These are phyloP conservation scores for Drosophila hawaiiensis DNA, from an alignment of 2,888 invertebrate genomes.

Conservation along the genomic window DNA sequence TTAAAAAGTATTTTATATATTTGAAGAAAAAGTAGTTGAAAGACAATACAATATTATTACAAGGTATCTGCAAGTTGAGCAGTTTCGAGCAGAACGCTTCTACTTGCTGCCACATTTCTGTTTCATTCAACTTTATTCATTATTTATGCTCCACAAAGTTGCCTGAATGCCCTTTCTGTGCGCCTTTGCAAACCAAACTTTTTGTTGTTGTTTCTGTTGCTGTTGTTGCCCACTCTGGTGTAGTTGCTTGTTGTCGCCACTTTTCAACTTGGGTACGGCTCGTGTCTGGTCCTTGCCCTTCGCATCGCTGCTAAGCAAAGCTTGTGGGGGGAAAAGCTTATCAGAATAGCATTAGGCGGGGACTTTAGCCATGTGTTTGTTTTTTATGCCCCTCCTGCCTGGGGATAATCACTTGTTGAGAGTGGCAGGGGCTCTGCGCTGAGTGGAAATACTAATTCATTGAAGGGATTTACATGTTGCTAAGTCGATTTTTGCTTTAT, in stretches of 20 bases:
- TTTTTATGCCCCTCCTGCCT: constrained; percentile 24
- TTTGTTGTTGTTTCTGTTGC: constrained; percentile 19
- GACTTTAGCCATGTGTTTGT: constrained; percentile 41
- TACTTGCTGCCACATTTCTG: constrained; percentile 14
- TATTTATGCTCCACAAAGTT: constrained; percentile 75
- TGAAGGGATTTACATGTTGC: constrained; percentile 13
- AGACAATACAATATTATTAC: neutral
- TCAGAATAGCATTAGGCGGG: constrained; percentile 54
- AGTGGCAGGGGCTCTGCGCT: neutral
- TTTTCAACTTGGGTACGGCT: constrained; percentile 39
- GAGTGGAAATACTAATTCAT: constrained; percentile 4
- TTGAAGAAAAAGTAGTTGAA: neutral
- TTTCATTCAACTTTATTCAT: constrained; percentile 64
- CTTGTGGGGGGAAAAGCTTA: constrained; percentile 28
- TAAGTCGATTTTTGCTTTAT: constrained; percentile 14
- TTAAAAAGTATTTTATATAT: neutral
- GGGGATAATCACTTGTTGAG: constrained; percentile 47
- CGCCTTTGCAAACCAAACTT: constrained; percentile 13
- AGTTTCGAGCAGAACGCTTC: neutral
- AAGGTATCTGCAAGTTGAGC: constrained; percentile 3
- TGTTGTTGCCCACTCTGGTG: constrained; percentile 37
- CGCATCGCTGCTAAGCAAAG: constrained; percentile 14
- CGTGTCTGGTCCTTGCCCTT: constrained; percentile 66
- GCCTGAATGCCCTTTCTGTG: constrained; percentile 51
- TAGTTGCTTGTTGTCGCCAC: constrained; percentile 33